These are phyloP conservation scores for Galendromus occidentalis DNA, from an alignment of 1,140 invertebrate genomes.

Conservation along the genomic window DNA sequence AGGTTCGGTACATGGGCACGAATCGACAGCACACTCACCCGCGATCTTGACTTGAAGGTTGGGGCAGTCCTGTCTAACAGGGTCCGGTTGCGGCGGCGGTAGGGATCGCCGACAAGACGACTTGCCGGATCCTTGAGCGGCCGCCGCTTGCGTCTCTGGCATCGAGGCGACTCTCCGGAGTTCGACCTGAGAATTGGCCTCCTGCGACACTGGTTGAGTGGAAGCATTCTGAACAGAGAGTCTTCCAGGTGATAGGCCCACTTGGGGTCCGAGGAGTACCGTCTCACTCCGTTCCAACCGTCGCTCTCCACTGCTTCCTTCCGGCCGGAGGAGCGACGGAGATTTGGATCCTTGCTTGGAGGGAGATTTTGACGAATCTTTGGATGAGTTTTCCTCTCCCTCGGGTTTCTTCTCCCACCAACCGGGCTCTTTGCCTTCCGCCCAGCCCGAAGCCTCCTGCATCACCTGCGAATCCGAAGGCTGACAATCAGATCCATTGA, in stretches of 20 bases:
- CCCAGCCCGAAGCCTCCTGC: constrained; percentile 7
- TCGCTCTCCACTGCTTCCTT: background rate
- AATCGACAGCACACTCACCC: background rate
- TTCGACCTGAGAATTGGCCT: constrained; percentile 9
- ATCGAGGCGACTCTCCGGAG: constrained; percentile 9
- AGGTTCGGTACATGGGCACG: background rate
- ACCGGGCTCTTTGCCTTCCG: background rate
- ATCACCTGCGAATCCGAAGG: too few relatives aligned
- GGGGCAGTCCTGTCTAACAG: constrained; percentile 7
- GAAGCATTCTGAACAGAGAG: background rate
- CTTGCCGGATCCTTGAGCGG: background rate
- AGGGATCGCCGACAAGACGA: background rate
- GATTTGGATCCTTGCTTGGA: background rate
- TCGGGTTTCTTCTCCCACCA: constrained; percentile 2
- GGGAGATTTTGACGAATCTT: background rate
- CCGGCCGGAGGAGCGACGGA: background rate
- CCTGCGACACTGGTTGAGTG: background rate
- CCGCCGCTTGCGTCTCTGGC: constrained; percentile 4
- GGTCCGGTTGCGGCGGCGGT: background rate
- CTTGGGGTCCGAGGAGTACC: background rate
- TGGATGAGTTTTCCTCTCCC: background rate
- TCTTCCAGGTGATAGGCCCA: background rate
- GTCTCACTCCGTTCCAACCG: constrained; percentile 5
- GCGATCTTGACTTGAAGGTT: constrained; percentile 10
- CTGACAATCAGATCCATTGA: too few relatives aligned